Conservation (phyloP, 2,797 vertebrate species). For the Cossypha heuglini region DNA sequence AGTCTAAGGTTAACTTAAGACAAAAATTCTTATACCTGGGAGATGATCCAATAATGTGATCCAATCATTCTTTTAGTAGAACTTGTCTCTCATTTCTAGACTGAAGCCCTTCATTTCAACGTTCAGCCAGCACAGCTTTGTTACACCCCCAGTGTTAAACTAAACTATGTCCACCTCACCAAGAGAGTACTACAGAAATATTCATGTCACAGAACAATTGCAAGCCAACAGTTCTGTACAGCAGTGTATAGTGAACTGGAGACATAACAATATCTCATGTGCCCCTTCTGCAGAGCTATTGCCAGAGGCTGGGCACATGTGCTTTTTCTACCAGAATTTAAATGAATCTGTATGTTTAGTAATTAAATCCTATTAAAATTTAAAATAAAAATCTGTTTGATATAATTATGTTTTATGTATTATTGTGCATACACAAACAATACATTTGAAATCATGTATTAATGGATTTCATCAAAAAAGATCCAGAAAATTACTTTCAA, state of each 20-base stretch:
- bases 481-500: not conserved
- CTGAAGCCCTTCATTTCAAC: not conserved
- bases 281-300: not conserved
- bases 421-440: not conserved
- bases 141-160: not conserved
- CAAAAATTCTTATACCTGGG: not conserved
- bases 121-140: not conserved
- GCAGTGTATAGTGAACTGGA: not conserved
- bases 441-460: not conserved
- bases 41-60: not conserved
- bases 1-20: not conserved
- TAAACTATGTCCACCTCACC: not conserved
- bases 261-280: not conserved
- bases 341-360: not conserved
- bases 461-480: not conserved
- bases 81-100: not conserved
- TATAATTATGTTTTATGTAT: not conserved
- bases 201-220: not conserved
- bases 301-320: not conserved
- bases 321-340: not conserved
- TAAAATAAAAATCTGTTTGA: accelerated
- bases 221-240: not conserved
- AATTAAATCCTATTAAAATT: not conserved
- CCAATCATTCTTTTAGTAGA: not conserved
- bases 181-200: not conserved